Evolutionary conservation across 2,888 invertebrate species (phyloP).

Genomic region (Pseudolycoriella hygida): DNA sequence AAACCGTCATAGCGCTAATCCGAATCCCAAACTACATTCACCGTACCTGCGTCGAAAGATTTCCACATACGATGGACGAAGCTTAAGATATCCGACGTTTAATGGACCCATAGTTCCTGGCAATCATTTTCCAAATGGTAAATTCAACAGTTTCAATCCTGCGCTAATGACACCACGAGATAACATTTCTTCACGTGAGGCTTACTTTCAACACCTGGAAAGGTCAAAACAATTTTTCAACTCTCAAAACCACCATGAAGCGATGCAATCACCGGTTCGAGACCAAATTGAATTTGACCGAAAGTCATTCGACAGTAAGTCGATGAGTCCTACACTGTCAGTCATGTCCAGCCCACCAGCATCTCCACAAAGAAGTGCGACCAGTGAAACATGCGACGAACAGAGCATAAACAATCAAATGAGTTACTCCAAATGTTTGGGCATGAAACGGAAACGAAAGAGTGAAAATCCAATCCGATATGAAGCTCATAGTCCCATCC

Average conservation of each 20-base stretch:
- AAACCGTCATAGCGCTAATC: slow-evolving; percentile 92
- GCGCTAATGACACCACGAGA: background rate
- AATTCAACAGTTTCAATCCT: slow-evolving; percentile 3
- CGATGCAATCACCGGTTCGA: background rate
- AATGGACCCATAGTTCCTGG: slow-evolving; percentile 4
- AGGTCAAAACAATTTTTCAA: background rate
- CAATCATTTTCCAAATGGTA: background rate
- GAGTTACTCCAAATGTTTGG: slow-evolving; percentile 2
- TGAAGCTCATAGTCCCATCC: background rate
- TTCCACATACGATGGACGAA: slow-evolving; percentile 82
- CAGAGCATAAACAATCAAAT: background rate
- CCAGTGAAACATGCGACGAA: background rate
- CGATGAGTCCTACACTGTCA: background rate
- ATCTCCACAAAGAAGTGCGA: background rate
- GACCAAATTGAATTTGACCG: background rate
- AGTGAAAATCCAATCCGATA: slow-evolving; percentile 6
- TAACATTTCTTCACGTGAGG: background rate
- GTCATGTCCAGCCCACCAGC: background rate
- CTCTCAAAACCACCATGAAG: background rate
- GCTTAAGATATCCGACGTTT: slow-evolving; percentile 36
- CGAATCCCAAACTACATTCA: slow-evolving; percentile 91
- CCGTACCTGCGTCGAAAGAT: slow-evolving; percentile 87
- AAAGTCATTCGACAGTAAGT: background rate
- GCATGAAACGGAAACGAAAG: slow-evolving; percentile 7
- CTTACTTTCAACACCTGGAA: background rate